Evolutionary conservation across 2,113 vertebrate genomes (phyloP).

Genomic region (Capricornis sumatraensis): DNA sequence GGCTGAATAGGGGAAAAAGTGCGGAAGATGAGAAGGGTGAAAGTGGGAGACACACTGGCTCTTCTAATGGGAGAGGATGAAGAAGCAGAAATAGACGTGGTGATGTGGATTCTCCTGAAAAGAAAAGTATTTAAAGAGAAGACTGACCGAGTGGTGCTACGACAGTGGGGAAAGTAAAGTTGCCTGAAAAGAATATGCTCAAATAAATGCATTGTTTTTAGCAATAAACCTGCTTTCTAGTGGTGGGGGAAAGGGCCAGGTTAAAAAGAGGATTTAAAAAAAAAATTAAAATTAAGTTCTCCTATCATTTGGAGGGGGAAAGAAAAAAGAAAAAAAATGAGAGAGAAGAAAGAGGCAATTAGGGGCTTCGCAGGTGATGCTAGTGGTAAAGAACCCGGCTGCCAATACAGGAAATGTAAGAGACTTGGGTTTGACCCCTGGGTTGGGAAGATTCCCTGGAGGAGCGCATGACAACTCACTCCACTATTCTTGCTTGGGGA

Average conservation of each 20-base stretch:
- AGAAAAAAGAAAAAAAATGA: neutral
- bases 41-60: constrained; percentile 91
- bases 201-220: constrained; percentile 73
- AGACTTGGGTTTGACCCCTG: neutral
- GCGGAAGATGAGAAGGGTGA: constrained; percentile 95
- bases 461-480: neutral
- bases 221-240: neutral
- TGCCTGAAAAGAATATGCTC: constrained; percentile 84
- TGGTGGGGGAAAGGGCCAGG: neutral
- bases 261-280: neutral
- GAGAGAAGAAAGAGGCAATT: neutral
- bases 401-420: neutral
- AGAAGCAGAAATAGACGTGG: constrained; percentile 83
- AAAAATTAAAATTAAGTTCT: neutral
- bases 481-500: neutral
- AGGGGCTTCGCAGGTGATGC: neutral
- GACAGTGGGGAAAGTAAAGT: constrained; percentile 88
- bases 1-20: constrained; percentile 93
- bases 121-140: constrained; percentile 78
- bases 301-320: neutral
- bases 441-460: neutral
- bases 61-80: constrained; percentile 86
- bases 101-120: constrained; percentile 88
- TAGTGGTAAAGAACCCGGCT: neutral
- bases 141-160: constrained; percentile 83